Percentiles rank a stretch among this genome's conserved stretches.
phyloP scores from a whole-genome alignment of 2,113 vertebrate species.

The Pica pica region DNA sequence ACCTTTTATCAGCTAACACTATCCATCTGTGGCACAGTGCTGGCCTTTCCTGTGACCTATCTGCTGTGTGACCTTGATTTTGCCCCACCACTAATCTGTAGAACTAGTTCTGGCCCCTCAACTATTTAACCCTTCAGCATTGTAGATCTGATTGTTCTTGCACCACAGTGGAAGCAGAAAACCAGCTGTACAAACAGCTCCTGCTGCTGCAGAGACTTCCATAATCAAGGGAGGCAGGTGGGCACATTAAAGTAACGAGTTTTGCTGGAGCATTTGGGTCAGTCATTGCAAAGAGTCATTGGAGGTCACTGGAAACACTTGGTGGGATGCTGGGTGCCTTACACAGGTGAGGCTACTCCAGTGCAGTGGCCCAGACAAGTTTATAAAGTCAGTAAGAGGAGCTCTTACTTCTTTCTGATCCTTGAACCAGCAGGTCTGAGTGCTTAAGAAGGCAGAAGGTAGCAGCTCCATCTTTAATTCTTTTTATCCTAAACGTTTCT shows the following conservation, averaged over 20 bases:
- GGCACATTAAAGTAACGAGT: neutral
- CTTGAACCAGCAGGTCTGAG: fast-evolving
- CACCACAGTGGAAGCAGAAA: neutral
- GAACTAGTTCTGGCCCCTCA: neutral
- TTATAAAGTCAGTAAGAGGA: neutral
- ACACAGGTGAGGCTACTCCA: neutral
- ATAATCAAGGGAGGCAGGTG: neutral
- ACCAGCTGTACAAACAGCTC: neutral
- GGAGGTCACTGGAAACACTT: neutral
- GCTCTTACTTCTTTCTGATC: fast-evolving
- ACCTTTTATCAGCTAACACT: constrained; percentile 14
- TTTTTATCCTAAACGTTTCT: neutral
- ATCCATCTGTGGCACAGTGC: constrained; percentile 3
- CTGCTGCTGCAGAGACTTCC: neutral
- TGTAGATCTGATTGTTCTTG: neutral
- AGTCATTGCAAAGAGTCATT: neutral
- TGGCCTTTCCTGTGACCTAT: neutral
- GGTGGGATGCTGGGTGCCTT: neutral
- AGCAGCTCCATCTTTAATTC: neutral
- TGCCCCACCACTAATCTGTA: constrained; percentile 8
- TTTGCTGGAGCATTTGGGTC: neutral
- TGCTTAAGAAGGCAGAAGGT: neutral
- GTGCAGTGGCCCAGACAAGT: neutral
- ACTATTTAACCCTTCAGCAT: neutral
- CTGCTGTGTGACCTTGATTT: neutral